Percentiles rank a stretch among this genome's conserved stretches.
These are phyloP conservation scores for Pseudomyrmex cubaensis DNA, from an alignment of 1,140 invertebrate genomes.

Conservation along the genomic window DNA sequence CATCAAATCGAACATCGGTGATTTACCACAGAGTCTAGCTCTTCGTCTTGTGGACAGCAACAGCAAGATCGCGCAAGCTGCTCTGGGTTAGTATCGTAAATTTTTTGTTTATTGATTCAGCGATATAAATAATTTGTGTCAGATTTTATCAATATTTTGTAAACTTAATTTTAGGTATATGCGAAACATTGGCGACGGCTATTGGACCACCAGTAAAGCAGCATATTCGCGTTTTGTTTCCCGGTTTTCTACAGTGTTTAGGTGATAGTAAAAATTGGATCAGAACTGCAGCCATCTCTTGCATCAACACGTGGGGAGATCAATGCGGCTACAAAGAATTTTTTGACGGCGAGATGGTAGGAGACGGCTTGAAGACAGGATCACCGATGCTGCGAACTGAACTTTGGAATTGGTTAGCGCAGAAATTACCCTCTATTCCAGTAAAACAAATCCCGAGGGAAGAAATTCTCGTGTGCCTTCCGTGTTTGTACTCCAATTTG, in stretches of 20 bases:
- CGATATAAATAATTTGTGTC: not conserved
- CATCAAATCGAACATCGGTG: constrained; percentile 93
- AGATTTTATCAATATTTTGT: not conserved
- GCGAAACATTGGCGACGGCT: constrained; percentile 91
- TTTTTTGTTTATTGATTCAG: not conserved
- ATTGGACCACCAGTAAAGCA: constrained; percentile 93
- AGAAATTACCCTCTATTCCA: constrained; percentile 90
- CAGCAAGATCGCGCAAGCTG: constrained; percentile 94
- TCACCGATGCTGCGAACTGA: constrained; percentile 93
- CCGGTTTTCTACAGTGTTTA: constrained; percentile 91
- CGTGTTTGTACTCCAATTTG: constrained; percentile 92
- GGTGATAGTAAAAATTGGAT: constrained; percentile 92
- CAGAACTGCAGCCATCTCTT: constrained; percentile 90
- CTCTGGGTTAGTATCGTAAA: constrained; percentile 84
- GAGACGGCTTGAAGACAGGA: constrained; percentile 93
- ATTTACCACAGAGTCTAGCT: constrained; percentile 92
- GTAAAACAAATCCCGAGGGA: constrained; percentile 91
- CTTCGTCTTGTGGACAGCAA: constrained; percentile 94
- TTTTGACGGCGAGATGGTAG: constrained; percentile 95
- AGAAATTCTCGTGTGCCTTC: constrained; percentile 92
- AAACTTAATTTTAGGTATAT: constrained; percentile 86
- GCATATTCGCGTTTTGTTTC: constrained; percentile 93
- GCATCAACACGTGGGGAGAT: constrained; percentile 93
- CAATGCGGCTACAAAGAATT: constrained; percentile 93
- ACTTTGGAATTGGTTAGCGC: constrained; percentile 93